Evolutionary conservation across 1,140 invertebrate species (phyloP), one percentile per base, ranked within the genome.

Genomic region (Heliconius hewitsoni): DNA sequence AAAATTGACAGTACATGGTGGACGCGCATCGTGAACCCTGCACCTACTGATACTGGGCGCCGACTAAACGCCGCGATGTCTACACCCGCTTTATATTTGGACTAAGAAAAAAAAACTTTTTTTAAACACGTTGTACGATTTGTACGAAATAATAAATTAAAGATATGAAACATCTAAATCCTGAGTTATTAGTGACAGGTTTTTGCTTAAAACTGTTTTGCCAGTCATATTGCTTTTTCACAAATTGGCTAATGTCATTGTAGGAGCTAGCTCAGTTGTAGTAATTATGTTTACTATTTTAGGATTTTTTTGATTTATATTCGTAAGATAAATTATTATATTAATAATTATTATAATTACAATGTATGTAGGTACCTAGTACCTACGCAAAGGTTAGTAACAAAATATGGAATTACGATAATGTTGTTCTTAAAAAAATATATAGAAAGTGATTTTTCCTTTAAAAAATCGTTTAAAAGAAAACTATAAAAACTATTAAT

Each of bases 1-100:
- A 83, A 87, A 76, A 88, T 79, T 86, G 84, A 84, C 83, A 90
- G 74, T 60, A 83, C 83, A 86, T 83, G 83, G 87, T 86, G 82
- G 70, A 70, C 76, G 74, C 79, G 79, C 88, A 89, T 91, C 23
- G 78, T 84, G 80, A 80, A 82, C 74, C 75, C 73, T 79, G 79
- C 83, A 78, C 81, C 76, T 75, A 71, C 78, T 78, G 73, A 42
- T 81, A 81, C 82, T 73, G 82, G 84, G 57, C 80, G 82, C 73
- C 71, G 76, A 92, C 88, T 91, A 88, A 84, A 82, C 76, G 78
- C 81, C 73, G 72, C 83, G 76, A n/a, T 66, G 66, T 66, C 76
- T 77, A 72, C 73, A 82, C 75, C 66, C 81, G 76, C 79, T 81
- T 90, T 92, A 89, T 91, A 92, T 90, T 81, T 71, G 19, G 37